Evolutionary conservation across 2,113 vertebrate genomes (phyloP).

Genomic region (Natator depressus): DNA sequence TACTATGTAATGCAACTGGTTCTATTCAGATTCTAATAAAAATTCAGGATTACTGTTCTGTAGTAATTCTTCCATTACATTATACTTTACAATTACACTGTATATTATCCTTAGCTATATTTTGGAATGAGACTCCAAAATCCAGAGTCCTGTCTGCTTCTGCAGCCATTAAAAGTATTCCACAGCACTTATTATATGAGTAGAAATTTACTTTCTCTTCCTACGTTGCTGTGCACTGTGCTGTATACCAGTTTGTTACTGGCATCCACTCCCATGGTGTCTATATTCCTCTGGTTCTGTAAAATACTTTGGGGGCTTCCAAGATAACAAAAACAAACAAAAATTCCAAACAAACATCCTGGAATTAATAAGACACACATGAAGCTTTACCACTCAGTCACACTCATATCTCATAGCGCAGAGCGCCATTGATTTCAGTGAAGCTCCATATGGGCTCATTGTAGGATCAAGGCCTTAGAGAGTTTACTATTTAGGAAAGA

Average conservation of each 20-base stretch:
- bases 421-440: not conserved
- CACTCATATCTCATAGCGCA: not conserved
- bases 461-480: not conserved
- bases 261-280: not conserved
- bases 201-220: not conserved
- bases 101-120: not conserved
- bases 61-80: not conserved
- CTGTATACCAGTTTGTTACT: not conserved
- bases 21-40: conserved; percentile 7
- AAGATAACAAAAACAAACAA: not conserved
- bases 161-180: not conserved
- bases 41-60: not conserved
- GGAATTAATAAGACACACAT: not conserved
- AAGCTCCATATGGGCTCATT: not conserved
- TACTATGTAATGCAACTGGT: not conserved
- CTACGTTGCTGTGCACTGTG: not conserved
- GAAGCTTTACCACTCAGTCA: not conserved
- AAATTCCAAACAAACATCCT: not conserved
- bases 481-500: not conserved
- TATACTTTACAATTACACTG: not conserved
- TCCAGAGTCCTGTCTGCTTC: not conserved
- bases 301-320: not conserved
- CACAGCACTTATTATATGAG: not conserved
- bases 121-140: not conserved
- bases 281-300: not conserved